A percentile compares a stretch with the other conserved stretches of the same genome.
Evolutionary conservation across 2,113 vertebrate species (phyloP).

Genomic region (Toxotes jaculatrix): DNA sequence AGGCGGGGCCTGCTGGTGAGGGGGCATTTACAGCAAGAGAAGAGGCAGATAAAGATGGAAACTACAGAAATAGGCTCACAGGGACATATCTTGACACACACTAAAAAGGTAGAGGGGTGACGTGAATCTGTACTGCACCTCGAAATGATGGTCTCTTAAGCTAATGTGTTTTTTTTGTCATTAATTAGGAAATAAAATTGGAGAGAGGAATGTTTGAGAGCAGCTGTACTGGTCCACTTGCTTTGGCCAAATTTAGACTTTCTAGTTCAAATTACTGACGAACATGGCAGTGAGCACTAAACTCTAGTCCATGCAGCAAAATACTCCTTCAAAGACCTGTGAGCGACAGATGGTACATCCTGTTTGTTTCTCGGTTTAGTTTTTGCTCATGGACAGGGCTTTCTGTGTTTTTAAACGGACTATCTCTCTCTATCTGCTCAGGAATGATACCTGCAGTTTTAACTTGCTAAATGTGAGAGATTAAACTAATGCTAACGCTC

Average conservation of each 20-base stretch:
- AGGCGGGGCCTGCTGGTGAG: slow-evolving; percentile 10
- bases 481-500: slow-evolving; percentile 55
- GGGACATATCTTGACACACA: background rate
- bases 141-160: no score
- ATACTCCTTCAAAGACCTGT: slow-evolving; percentile 14
- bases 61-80: background rate
- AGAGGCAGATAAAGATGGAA: slow-evolving; percentile 9
- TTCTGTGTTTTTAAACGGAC: slow-evolving; percentile 20
- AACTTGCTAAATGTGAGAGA: slow-evolving; percentile 50
- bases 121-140: background rate
- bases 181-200: no score
- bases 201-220: no score
- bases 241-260: background rate
- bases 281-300: slow-evolving; percentile 5
- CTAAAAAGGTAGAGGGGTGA: background rate
- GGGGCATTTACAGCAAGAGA: slow-evolving; percentile 21
- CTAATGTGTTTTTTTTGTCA: background rate
- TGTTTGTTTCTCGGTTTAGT: slow-evolving; percentile 16
- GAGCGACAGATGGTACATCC: slow-evolving; percentile 37
- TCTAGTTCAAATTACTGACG: background rate
- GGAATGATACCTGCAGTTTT: slow-evolving; percentile 37
- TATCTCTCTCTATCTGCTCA: slow-evolving; percentile 36
- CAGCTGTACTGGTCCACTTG: background rate
- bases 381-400: slow-evolving; percentile 9
- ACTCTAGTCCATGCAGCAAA: slow-evolving; percentile 3